phyloP scores from a whole-genome alignment of 2,888 invertebrate genomes.

The Lepidonotus clava region DNA sequence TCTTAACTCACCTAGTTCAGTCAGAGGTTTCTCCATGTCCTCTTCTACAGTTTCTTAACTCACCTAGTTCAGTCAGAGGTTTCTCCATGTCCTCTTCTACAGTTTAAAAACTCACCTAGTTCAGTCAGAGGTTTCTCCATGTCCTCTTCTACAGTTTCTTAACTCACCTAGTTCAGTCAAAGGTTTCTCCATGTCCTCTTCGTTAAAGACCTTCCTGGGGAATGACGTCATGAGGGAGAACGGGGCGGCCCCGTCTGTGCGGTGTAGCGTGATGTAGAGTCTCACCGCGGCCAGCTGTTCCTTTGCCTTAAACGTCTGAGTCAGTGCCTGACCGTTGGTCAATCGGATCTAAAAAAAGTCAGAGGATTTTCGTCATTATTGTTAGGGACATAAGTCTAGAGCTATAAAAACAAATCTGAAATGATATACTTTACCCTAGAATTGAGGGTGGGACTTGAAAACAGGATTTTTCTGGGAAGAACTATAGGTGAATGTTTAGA shows the following conservation, averaged over 20 bases:
- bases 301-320: constrained; percentile 90
- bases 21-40: constrained; percentile 93
- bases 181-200: constrained; percentile 93
- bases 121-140: constrained; percentile 92
- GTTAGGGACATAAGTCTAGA: too few species aligned
- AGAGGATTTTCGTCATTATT: too few species aligned
- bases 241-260: constrained; percentile 85
- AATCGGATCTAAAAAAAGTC: constrained; percentile 91
- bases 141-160: constrained; percentile 88
- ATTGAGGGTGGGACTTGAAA: too few species aligned
- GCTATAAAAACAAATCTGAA: too few species aligned
- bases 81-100: constrained; percentile 93
- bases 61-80: constrained; percentile 90
- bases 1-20: constrained; percentile 85
- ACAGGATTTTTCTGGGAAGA: too few species aligned
- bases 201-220: constrained; percentile 91
- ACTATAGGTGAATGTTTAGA: too few species aligned
- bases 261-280: constrained; percentile 91
- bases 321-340: constrained; percentile 87
- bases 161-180: constrained; percentile 87
- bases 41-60: too few species aligned
- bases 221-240: constrained; percentile 95
- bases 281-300: constrained; percentile 95
- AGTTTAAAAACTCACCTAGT: constrained; percentile 86
- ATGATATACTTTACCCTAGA: too few species aligned